Percentiles rank a stretch among this genome's conserved stretches.
These are phyloP conservation scores for Ranitomeya variabilis DNA, from an alignment of 2,113 vertebrate species.

Conservation along the genomic window DNA sequence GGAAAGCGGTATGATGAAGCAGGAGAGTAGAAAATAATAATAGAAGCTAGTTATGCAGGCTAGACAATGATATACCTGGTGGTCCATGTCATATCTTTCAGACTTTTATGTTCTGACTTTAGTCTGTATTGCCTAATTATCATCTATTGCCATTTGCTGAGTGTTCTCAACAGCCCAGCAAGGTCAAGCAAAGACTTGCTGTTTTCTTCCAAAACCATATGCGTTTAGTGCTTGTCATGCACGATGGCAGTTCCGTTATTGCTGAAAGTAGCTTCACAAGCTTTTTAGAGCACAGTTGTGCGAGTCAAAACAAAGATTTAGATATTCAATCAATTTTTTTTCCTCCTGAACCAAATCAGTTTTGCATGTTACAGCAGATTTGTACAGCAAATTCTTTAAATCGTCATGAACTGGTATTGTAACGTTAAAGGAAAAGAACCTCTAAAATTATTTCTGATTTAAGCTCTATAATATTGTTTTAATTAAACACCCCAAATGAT, in stretches of 20 bases:
- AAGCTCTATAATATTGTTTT: background rate
- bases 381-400: slow-evolving; percentile 5
- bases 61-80: slow-evolving; percentile 53
- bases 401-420: background rate
- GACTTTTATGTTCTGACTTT: slow-evolving; percentile 54
- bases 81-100: slow-evolving; percentile 52
- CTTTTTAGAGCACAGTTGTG: slow-evolving; percentile 34
- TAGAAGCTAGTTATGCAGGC: slow-evolving; percentile 38
- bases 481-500: background rate
- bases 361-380: slow-evolving; percentile 2
- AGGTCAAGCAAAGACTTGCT: slow-evolving; percentile 54
- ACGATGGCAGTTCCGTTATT: slow-evolving; percentile 47
- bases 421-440: background rate
- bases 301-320: slow-evolving; percentile 44
- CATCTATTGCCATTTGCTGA: slow-evolving; percentile 38
- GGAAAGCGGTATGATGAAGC: slow-evolving; percentile 32
- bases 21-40: slow-evolving; percentile 42
- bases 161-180: slow-evolving; percentile 41
- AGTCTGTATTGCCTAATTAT: slow-evolving; percentile 56
- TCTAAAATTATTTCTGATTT: background rate
- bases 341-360: slow-evolving; percentile 9
- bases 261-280: slow-evolving; percentile 44
- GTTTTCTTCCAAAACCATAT: slow-evolving; percentile 55
- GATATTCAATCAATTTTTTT: slow-evolving; percentile 39
- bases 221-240: slow-evolving; percentile 53